Conservation (phyloP, 2,113 vertebrate species). For the Odontesthes bonariensis region DNA sequence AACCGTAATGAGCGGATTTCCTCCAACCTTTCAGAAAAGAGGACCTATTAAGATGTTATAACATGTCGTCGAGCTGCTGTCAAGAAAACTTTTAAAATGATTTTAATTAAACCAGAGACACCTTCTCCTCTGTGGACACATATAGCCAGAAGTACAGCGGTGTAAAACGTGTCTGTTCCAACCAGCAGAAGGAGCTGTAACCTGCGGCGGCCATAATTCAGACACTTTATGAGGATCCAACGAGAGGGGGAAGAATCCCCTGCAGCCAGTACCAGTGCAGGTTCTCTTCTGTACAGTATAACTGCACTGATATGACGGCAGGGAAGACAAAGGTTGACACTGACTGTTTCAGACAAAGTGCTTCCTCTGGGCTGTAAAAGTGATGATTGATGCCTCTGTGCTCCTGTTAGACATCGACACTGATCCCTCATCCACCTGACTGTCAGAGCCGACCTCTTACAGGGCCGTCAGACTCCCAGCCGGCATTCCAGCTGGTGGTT, state of each 20-base stretch:
- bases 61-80: no score
- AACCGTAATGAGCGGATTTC: no score
- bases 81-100: no score
- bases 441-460: not conserved
- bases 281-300: not conserved
- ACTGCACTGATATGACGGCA: not conserved
- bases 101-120: no score
- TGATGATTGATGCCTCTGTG: conserved; percentile 23
- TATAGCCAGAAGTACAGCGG: no score
- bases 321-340: conserved; percentile 4
- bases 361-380: not conserved
- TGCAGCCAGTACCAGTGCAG: not conserved
- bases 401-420: conserved; percentile 2
- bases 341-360: not conserved
- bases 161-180: not conserved
- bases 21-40: no score
- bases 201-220: conserved; percentile 6
- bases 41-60: no score
- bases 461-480: conserved; percentile 15
- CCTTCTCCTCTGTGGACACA: no score
- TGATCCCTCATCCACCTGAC: not conserved
- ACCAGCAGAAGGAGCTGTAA: conserved; percentile 12
- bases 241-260: no score
- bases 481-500: not conserved
- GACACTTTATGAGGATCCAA: no score